Base-by-base conservation (phyloP, 92 coral and sea anemone species). In the Micromussa lordhowensis region DNA sequence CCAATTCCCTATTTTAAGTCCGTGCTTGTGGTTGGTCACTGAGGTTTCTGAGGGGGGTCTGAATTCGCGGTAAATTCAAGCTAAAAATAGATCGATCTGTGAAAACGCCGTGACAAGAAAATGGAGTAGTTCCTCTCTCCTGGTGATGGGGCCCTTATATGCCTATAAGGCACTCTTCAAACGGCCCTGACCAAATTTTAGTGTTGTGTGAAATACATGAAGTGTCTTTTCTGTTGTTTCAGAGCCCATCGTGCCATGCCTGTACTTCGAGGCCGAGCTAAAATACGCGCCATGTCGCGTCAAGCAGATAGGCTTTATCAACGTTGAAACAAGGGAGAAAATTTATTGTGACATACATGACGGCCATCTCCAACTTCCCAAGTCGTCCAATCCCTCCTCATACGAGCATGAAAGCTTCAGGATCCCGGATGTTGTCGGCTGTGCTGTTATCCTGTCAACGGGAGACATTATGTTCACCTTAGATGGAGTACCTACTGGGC, bases 381-480 rank as follows among this genome's bases (percentile, higher is more conserved):
- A 87, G 36, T 88, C 92, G 30, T 80, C 95, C 71, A 83, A 76
- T 87, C 88, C 88, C 15, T 53, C 94, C 24, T 79, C 94, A n/a
- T 79, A 87, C 75, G 92, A 84, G 49, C 95, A 91, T 68, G 96
- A 96, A 68, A 81, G 91, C 82, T 89, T 89, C 73, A 87, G 92
- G 77, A 85, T 94, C 87, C 98, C 99, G 91, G 98, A 95, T 82
- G 95, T 96, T 34, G 96, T 98, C 22, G 99, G 99, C 36, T 98
- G 99, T 83, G 99, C 98, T 58, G 82, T 96, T 74, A 85, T 96
- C 87, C 85, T 94, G 93, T 94, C 99, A 58, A 98, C 94, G 35
- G 98, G 99, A 9, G 89, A 94, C 28, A 89, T 96, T 34, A 91
- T 98, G 85, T 96, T 98, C 83, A 98, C 99, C 55, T 75, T 98